phyloP scores from a whole-genome alignment of 2,113 vertebrate genomes.

The Hystrix brachyura region DNA sequence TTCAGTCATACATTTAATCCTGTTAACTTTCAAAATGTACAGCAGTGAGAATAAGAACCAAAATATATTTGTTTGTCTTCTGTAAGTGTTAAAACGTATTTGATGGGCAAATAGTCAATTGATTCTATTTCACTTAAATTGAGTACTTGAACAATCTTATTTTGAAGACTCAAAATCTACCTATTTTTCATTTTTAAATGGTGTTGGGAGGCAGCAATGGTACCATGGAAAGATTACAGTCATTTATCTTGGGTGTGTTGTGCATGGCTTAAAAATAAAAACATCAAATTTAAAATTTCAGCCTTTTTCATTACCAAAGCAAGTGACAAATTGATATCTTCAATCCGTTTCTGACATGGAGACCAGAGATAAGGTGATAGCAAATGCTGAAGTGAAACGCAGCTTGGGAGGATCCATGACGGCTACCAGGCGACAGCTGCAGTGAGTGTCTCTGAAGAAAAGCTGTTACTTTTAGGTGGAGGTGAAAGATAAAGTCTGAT shows the following conservation, averaged over 20 bases:
- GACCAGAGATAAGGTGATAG: neutral
- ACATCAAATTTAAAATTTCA: neutral
- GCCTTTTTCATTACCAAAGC: neutral
- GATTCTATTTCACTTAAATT: neutral
- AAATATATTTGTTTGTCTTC: neutral
- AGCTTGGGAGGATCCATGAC: neutral
- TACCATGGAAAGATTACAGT: neutral
- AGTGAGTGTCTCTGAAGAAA: neutral
- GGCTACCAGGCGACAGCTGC: neutral
- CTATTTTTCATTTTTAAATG: constrained; percentile 25
- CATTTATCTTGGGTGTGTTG: neutral
- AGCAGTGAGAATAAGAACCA: neutral
- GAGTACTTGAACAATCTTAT: neutral
- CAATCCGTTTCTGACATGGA: neutral
- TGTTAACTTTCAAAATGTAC: neutral
- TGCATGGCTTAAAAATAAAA: neutral
- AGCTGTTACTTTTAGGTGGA: neutral
- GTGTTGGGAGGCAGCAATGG: neutral
- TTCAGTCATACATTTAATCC: neutral
- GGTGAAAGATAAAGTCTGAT: neutral
- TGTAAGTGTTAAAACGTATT: constrained; percentile 2
- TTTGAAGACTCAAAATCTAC: neutral
- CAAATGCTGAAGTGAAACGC: neutral
- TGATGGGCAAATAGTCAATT: neutral
- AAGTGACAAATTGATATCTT: neutral